Evolutionary conservation across 2,888 invertebrate genomes (phyloP).

Genomic region (Eilema griseolum): DNA sequence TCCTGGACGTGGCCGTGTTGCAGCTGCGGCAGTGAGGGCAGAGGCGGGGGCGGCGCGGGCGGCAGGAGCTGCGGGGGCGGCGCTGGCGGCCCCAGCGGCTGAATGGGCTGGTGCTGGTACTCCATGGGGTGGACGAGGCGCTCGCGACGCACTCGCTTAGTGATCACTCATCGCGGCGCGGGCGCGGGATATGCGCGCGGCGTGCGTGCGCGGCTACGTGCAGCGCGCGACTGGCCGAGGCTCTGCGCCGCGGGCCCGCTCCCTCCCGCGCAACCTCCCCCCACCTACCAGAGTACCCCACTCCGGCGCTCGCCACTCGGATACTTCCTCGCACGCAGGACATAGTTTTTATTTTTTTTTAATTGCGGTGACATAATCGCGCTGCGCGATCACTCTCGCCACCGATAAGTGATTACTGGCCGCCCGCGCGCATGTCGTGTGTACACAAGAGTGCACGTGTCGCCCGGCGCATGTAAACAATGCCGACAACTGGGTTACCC

Average conservation of each 20-base stretch:
- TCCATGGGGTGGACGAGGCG: constrained; percentile 76
- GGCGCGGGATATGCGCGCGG: constrained; percentile 61
- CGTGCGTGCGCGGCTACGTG: constrained; percentile 68
- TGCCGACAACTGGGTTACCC: constrained; percentile 56
- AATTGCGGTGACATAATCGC: constrained; percentile 73
- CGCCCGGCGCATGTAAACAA: constrained; percentile 71
- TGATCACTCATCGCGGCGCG: constrained; percentile 79
- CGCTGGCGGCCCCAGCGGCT: constrained; percentile 88
- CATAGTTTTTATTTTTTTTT: constrained; percentile 58
- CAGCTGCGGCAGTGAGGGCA: constrained; percentile 89
- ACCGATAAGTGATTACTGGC: constrained; percentile 68
- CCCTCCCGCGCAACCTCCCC: constrained; percentile 47
- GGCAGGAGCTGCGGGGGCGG: constrained; percentile 89
- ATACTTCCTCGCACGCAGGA: constrained; percentile 56
- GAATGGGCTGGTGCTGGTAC: constrained; percentile 82
- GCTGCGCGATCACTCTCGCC: constrained; percentile 71
- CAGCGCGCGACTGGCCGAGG: constrained; percentile 67
- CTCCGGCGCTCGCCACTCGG: constrained; percentile 29
- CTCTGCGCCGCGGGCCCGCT: constrained; percentile 57
- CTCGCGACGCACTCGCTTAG: constrained; percentile 70
- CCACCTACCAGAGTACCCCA: constrained; percentile 34
- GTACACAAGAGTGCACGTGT: constrained; percentile 66
- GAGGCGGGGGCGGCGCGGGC: constrained; percentile 87
- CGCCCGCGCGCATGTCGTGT: constrained; percentile 54
- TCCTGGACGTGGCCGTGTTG: constrained; percentile 88